A percentile compares a stretch with the other conserved stretches of the same genome.
These are phyloP conservation scores for Campylorhamphus procurvoides DNA, from an alignment of 2,113 vertebrate genomes.

Conservation along the genomic window DNA sequence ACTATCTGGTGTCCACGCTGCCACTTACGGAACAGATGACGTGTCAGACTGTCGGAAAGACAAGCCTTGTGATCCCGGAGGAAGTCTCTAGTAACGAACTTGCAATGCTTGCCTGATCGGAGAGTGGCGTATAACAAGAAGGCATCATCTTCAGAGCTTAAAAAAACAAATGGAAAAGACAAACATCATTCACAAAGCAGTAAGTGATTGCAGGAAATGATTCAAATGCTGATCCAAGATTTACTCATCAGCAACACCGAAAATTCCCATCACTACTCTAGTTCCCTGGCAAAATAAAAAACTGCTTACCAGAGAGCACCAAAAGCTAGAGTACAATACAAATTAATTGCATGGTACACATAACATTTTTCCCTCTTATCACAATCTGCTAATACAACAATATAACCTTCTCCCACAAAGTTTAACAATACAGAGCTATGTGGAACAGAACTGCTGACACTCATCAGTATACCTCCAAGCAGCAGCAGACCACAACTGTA, in stretches of 20 bases:
- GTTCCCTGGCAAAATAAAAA: neutral
- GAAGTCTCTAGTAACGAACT: conserved; percentile 90
- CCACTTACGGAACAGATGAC: conserved; percentile 94
- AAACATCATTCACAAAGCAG: neutral
- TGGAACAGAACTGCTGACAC: neutral
- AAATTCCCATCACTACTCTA: neutral
- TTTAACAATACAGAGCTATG: neutral
- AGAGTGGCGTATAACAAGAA: conserved; percentile 93
- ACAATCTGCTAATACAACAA: neutral
- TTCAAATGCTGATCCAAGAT: neutral
- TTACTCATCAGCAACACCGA: neutral
- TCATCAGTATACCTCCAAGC: neutral
- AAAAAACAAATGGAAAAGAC: conserved; percentile 11
- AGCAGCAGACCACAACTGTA: neutral
- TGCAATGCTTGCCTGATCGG: conserved; percentile 90
- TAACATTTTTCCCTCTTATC: neutral
- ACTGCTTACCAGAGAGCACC: neutral
- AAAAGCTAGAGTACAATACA: neutral
- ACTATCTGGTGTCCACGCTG: conserved; percentile 92
- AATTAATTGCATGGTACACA: neutral
- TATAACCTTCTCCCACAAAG: neutral
- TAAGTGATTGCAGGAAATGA: neutral
- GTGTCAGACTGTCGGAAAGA: conserved; percentile 74
- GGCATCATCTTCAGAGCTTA: conserved; percentile 92
- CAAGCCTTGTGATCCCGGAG: conserved; percentile 97